Evolutionary conservation across 2,797 vertebrate genomes (phyloP), one percentile per base, ranked within the genome.

Genomic region (Steatocranus sp.): DNA sequence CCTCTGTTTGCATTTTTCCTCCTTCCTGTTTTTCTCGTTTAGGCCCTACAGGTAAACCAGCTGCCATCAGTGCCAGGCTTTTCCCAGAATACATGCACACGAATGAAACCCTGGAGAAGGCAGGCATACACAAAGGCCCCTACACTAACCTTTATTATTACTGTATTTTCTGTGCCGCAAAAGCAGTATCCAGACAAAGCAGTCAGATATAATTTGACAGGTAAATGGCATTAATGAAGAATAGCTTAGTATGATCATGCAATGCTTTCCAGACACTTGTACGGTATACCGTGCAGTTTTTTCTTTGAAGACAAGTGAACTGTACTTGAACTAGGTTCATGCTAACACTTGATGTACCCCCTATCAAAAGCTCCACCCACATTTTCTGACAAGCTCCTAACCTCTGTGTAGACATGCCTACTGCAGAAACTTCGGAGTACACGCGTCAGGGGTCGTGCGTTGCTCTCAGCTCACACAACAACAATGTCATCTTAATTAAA

Each of bases 21-120:
- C 32, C 48, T 76, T 81, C 46, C 46, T 70, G 75, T 81, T 86
- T 77, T 79, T 27, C 36, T 56, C 32, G 56, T 41, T 8, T 9
- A 49, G 5, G 74, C 49, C 73, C 41, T 79, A 54, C 79, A 86
- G 85, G 78, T 88, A 70, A 79, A 86, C 20, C 43, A 50, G 74
- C 38, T 48, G 32, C 10, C 74, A 30, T 46, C 49, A 12, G 20
- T 50, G 77, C 54, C 79, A 75, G 79, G 27, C 32, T 76, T 61
- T 78, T 80, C 46, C 46, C 84, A 84, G 43, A 79, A 81, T 27
- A 32, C 58, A 82, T 8, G 66, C 53, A 76, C 30, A 77, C 20
- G 75, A 27, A 54, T 70, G 25, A 30, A 43, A 41, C 36, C 41
- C 9, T 18, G 10, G 8, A 46, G 23, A 46, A 70, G 15, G 41